Evolutionary conservation across 1,140 invertebrate genomes (phyloP).

Genomic region (Meloidogyne hapla): DNA sequence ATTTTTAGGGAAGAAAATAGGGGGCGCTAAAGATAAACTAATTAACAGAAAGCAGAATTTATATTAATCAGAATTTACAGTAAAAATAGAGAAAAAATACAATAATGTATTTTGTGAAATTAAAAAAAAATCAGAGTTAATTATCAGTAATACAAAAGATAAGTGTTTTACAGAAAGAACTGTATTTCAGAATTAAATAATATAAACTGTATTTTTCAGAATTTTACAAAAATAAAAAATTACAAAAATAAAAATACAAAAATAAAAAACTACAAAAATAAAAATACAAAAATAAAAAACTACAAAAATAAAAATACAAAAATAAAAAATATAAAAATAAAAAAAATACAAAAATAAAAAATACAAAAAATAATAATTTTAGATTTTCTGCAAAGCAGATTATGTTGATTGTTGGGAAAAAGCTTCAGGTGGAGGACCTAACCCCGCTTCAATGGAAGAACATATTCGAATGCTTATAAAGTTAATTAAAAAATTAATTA

Average conservation of each 20-base stretch:
- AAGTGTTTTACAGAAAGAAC: too few species aligned
- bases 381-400: conserved; percentile 63
- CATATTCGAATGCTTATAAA: conserved; percentile 59
- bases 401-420: conserved; percentile 63
- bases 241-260: not conserved
- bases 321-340: conserved; percentile 6
- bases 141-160: too few species aligned
- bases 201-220: too few species aligned
- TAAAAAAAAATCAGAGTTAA: too few species aligned
- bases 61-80: too few species aligned
- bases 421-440: conserved; percentile 37
- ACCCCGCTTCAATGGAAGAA: conserved; percentile 58
- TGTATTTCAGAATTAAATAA: too few species aligned
- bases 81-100: too few species aligned
- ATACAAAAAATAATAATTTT: too few species aligned
- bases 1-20: too few species aligned
- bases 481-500: conserved; percentile 25
- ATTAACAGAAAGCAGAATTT: too few species aligned
- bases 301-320: conserved; percentile 1
- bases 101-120: too few species aligned
- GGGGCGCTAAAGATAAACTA: too few species aligned
- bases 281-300: not conserved
- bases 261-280: conserved; percentile 7
- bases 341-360: not conserved
- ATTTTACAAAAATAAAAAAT: not conserved